Percentiles rank a stretch among this genome's conserved stretches.
phyloP scores from a whole-genome alignment of 2,113 vertebrate species.

The Pyrgilauda ruficollis region DNA sequence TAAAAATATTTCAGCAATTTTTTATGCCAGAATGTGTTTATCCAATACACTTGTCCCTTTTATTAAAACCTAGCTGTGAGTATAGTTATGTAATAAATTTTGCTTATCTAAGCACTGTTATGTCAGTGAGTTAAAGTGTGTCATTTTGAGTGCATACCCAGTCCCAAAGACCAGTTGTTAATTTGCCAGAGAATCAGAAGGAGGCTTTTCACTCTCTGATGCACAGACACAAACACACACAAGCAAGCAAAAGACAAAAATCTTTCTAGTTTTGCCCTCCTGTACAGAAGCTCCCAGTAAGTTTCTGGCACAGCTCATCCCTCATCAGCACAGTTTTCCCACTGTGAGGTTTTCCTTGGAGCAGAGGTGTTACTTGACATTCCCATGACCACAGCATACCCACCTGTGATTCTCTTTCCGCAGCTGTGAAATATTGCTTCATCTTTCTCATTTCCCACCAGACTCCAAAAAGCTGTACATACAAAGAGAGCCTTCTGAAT shows the following conservation, averaged over 20 bases:
- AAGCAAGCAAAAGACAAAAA: neutral
- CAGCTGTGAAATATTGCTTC: neutral
- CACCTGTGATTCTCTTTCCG: neutral
- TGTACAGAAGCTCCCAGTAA: neutral
- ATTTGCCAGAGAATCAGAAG: neutral
- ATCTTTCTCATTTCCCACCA: neutral
- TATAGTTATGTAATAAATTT: neutral
- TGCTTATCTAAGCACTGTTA: neutral
- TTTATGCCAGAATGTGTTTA: neutral
- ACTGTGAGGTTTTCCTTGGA: neutral
- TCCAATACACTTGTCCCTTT: fast-evolving
- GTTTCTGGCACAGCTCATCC: neutral
- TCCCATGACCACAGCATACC: neutral
- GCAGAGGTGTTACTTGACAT: neutral
- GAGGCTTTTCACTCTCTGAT: neutral
- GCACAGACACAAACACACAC: neutral
- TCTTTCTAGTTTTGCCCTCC: neutral
- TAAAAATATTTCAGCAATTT: neutral
- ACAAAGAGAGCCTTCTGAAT: neutral
- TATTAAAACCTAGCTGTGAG: neutral
- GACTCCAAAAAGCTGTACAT: neutral
- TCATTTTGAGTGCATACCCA: neutral
- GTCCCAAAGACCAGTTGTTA: neutral
- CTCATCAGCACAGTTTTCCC: neutral
- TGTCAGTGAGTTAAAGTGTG: neutral